phyloP scores from a whole-genome alignment of 2,888 invertebrate species.

The Lycocerus yunnanus region DNA sequence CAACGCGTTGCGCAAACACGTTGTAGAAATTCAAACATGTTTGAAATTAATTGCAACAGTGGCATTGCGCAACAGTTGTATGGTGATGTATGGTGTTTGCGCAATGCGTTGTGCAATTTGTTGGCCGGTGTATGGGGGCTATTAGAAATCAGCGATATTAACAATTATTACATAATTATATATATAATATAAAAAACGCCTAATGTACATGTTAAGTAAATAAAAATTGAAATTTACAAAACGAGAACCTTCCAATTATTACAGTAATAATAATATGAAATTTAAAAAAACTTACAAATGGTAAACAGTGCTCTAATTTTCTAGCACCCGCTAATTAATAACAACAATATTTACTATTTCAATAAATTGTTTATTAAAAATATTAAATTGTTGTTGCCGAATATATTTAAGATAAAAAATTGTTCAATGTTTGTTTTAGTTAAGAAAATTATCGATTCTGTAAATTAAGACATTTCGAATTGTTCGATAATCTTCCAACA shows the following conservation, averaged over 20 bases:
- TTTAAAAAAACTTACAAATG: background rate
- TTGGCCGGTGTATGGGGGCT: no score
- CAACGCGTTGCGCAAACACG: no score
- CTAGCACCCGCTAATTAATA: no score
- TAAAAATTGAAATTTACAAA: background rate
- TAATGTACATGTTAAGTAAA: background rate
- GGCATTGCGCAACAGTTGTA: no score
- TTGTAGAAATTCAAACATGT: no score
- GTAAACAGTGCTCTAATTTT: background rate
- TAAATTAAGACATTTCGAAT: background rate
- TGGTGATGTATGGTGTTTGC: no score
- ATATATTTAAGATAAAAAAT: background rate
- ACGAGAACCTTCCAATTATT: background rate
- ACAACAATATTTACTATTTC: background rate
- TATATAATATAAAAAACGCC: background rate
- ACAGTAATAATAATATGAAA: background rate
- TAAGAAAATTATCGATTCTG: background rate
- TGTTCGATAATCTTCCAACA: background rate
- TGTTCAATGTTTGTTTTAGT: background rate
- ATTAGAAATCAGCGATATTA: background rate
- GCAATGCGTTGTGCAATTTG: no score
- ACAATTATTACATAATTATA: background rate
- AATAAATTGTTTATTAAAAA: background rate
- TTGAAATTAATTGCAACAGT: no score
- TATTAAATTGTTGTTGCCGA: background rate